Evolutionary conservation across 2,888 invertebrate species (phyloP).

Genomic region (Meghimatium bilineatum): DNA sequence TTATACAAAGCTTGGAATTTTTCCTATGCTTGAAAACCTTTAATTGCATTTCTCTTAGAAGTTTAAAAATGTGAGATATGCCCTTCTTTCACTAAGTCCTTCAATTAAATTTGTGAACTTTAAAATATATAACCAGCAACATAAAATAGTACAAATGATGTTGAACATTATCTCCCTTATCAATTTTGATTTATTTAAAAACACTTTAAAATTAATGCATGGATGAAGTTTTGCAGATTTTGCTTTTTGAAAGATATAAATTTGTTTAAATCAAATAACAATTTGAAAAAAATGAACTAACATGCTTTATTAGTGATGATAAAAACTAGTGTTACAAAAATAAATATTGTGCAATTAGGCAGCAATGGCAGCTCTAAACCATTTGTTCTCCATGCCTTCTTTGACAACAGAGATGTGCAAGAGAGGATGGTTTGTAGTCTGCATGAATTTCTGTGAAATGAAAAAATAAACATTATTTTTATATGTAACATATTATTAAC

Average conservation of each 20-base stretch:
- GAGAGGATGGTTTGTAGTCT: slow-evolving; percentile 65
- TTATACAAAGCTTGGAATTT: no score
- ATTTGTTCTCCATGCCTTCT: slow-evolving; percentile 57
- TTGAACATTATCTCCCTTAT: neutral
- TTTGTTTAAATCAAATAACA: neutral
- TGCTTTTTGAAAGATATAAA: neutral
- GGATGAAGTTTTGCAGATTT: neutral
- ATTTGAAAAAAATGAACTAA: neutral
- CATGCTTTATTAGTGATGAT: neutral
- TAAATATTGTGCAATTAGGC: slow-evolving; percentile 56
- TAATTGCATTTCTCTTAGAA: no score
- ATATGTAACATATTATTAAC: neutral
- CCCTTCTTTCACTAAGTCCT: no score
- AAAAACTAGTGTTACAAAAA: neutral
- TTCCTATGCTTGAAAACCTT: no score
- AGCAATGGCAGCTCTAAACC: slow-evolving; percentile 65
- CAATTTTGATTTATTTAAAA: neutral
- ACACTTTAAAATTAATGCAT: neutral
- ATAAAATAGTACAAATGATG: neutral
- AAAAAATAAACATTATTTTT: neutral
- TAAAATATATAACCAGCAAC: no score
- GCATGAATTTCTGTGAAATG: slow-evolving; percentile 67
- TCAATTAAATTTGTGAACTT: no score
- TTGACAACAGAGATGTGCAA: slow-evolving; percentile 66
- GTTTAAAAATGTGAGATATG: no score